Base-by-base conservation (phyloP, 2,797 vertebrate genomes). In the Channallabes apus region DNA sequence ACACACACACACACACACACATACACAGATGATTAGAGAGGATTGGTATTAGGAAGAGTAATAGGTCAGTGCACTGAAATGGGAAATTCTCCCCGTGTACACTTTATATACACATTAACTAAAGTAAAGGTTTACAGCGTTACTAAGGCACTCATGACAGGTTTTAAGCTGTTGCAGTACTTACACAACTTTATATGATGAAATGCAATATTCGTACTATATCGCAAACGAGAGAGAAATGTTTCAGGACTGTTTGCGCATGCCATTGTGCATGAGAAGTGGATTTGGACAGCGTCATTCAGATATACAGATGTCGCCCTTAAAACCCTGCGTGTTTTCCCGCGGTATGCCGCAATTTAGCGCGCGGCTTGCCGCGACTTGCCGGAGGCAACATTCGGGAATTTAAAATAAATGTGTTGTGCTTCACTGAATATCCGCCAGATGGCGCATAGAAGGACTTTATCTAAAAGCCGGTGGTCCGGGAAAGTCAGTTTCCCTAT, bases 41-140 rank as follows among this genome's bases (percentile, higher is more conserved):
- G 27, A 69, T 56, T 54, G 3, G 15, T 27, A 29, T 27, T 64
- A 41, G 14, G 46, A n/a, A 61, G 22, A 27, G 27, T 38, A 32
- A 12, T 15, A 64, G 35, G 61, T 24, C 58, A 46, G 35, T 22
- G 17, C 17, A 62, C 54, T 27, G 20, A 41, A 51, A 61, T 15
- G 6, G 35, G 35, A 41, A 73, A 29, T 71, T 56, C 18, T 24
- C 51, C 29, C n/a, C 14, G n/a, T 62, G n/a, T 76, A 20, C 11
- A 38, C 56, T 61, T 78, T 61, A 38, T 4, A 61, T 61, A 61
- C 20, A 78, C 32, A 78, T 78, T 38, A 78, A 78, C 17, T 46
- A 46, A 51, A 12, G 46, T 2, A 46, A 46, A 62, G 24, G 22
- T 41, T 80, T 64, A 80, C 1, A 46, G 14, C 76, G n/a, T 80